These are phyloP conservation scores for Umimayanthus chanpuru DNA, from an alignment of 92 coral and sea anemone genomes.

Conservation along the genomic window DNA sequence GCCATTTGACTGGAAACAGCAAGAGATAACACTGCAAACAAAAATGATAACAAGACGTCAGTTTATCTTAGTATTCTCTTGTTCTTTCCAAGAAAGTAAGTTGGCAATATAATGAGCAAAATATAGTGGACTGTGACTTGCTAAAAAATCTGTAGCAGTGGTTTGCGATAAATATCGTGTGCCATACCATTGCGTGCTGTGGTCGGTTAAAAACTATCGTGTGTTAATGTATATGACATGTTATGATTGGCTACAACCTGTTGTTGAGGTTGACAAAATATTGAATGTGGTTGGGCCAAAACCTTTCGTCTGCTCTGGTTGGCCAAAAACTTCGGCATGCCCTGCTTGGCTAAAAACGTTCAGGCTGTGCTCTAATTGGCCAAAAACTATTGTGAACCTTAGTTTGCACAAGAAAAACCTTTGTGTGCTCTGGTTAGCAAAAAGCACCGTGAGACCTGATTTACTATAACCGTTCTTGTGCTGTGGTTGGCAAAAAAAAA, in stretches of 20 bases:
- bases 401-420: background rate
- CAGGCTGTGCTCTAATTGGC: background rate
- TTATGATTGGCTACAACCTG: too few species aligned
- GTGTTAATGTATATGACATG: too few species aligned
- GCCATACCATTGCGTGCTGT: too few species aligned
- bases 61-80: background rate
- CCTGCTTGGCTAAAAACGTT: too few species aligned
- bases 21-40: slow-evolving; percentile 77
- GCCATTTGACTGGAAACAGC: slow-evolving; percentile 72
- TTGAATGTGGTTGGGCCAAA: background rate
- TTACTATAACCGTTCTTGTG: background rate
- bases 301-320: background rate
- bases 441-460: background rate
- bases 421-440: background rate
- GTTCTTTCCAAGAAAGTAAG: background rate
- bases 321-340: background rate
- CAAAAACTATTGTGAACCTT: background rate
- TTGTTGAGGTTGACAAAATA: too few species aligned
- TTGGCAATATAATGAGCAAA: too few species aligned
- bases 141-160: background rate
- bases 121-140: background rate
- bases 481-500: background rate
- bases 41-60: background rate
- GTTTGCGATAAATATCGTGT: background rate
- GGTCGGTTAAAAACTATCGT: background rate